These are phyloP conservation scores for Eciton burchellii DNA, from an alignment of 1,140 invertebrate species.

Conservation along the genomic window DNA sequence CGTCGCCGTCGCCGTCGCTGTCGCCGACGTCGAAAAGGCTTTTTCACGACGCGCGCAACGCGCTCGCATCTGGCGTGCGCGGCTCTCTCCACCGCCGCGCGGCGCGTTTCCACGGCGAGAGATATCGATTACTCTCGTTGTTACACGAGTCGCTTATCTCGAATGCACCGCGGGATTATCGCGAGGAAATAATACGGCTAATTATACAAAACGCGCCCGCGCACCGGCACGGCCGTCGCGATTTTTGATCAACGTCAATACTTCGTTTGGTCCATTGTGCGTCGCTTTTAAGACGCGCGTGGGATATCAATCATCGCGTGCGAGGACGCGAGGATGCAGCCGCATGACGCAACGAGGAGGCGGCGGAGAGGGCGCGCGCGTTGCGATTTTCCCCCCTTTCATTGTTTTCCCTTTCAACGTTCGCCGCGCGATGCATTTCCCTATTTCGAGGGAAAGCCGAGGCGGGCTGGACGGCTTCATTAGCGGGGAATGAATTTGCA, in stretches of 20 bases:
- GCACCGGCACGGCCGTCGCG: not conserved
- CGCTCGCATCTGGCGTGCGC: constrained; percentile 34
- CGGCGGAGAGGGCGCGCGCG: not conserved
- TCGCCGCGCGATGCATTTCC: no score
- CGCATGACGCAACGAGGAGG: not conserved
- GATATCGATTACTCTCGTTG: constrained; percentile 49
- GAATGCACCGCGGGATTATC: constrained; percentile 18
- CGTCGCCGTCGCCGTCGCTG: constrained; percentile 67
- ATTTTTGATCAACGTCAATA: constrained; percentile 45
- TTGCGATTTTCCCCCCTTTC: no score
- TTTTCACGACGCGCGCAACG: constrained; percentile 51
- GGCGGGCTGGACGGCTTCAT: not conserved
- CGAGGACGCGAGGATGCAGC: not conserved
- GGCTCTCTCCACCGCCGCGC: no score
- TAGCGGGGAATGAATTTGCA: no score
- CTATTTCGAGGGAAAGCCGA: no score
- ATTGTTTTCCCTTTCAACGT: no score
- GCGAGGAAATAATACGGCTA: constrained; percentile 35
- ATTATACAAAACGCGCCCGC: constrained; percentile 19
- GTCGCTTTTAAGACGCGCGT: constrained; percentile 3
- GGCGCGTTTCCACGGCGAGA: not conserved
- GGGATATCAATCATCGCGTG: constrained; percentile 34
- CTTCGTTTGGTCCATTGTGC: constrained; percentile 43
- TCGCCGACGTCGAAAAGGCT: constrained; percentile 8
- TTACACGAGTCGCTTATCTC: constrained; percentile 27